Evolutionary conservation across 2,888 invertebrate genomes (phyloP).

Genomic region (Thereva unica): DNA sequence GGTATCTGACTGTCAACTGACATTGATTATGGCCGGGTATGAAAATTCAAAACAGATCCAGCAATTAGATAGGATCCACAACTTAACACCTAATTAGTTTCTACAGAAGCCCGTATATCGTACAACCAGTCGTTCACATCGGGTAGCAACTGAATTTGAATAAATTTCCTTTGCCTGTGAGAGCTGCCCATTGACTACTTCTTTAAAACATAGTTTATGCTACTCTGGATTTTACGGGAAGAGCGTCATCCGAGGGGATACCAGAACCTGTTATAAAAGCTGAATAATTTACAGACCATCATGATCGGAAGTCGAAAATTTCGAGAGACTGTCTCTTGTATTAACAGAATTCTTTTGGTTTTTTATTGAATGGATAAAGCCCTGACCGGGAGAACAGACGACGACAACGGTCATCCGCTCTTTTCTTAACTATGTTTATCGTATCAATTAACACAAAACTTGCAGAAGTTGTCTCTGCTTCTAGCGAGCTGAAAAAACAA

Average conservation of each 20-base stretch:
- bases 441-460: constrained; percentile 28
- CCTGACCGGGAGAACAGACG: constrained; percentile 4
- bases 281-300: constrained; percentile 22
- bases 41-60: constrained; percentile 20
- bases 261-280: constrained; percentile 13
- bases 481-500: constrained; percentile 14
- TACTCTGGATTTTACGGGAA: constrained; percentile 24
- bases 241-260: background rate
- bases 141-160: constrained; percentile 29
- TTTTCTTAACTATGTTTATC: constrained; percentile 15
- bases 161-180: constrained; percentile 26
- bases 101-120: constrained; percentile 32
- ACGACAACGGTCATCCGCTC: constrained; percentile 18
- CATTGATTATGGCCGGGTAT: background rate
- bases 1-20: constrained; percentile 1
- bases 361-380: constrained; percentile 20
- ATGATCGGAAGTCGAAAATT: background rate
- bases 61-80: constrained; percentile 38
- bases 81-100: constrained; percentile 39
- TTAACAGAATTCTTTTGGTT: constrained; percentile 24
- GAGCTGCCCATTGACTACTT: constrained; percentile 25
- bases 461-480: constrained; percentile 7
- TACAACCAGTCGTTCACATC: background rate
- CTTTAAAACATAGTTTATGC: constrained; percentile 21
- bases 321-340: constrained; percentile 3